Evolutionary conservation across 2,797 vertebrate species (phyloP).

Genomic region (Tangara arthus): DNA sequence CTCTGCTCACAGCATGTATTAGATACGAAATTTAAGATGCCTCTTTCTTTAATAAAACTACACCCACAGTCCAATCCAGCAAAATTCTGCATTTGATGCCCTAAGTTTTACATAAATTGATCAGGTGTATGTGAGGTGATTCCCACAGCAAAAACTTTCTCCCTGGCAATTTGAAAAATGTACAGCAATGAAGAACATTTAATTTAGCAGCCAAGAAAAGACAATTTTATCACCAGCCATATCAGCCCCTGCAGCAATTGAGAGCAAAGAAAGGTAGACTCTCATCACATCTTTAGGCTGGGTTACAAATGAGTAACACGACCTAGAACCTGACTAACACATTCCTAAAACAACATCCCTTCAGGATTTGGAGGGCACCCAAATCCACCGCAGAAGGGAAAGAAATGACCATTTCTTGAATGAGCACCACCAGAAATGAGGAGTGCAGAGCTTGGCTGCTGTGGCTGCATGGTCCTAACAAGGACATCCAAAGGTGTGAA

Average conservation of each 20-base stretch:
- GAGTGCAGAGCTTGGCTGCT: not conserved
- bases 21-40: not conserved
- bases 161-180: not conserved
- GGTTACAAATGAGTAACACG: not conserved
- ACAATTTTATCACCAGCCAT: not conserved
- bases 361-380: not conserved
- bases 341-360: not conserved
- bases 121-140: not conserved
- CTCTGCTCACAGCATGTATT: not conserved
- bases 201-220: not conserved
- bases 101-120: not conserved
- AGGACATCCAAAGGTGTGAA: not conserved
- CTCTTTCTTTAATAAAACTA: not conserved
- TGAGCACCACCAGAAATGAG: not conserved
- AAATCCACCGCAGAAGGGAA: not conserved
- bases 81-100: not conserved
- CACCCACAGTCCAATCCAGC: not conserved
- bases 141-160: not conserved
- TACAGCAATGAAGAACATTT: not conserved
- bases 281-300: not conserved
- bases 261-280: not conserved
- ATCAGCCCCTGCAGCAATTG: not conserved
- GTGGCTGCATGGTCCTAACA: not conserved
- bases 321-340: not conserved
- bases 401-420: not conserved